phyloP scores from a whole-genome alignment of 1,140 invertebrate species.

The Eurytemora carolleeae region DNA sequence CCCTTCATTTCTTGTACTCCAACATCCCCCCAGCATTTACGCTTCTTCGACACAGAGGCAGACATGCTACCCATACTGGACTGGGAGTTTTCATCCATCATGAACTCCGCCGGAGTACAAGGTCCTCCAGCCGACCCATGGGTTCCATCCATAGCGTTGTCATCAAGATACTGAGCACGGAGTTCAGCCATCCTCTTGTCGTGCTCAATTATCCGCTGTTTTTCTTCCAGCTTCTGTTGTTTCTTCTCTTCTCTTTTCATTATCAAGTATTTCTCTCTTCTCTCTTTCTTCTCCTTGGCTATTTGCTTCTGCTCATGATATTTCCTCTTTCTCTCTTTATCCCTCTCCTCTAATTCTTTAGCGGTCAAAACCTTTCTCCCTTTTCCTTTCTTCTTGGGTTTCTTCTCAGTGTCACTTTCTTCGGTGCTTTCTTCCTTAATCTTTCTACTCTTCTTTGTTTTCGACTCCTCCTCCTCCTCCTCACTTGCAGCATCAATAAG shows the following conservation, averaged over 20 bases:
- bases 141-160: conserved; percentile 3
- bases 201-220: neutral
- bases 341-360: conserved; percentile 3
- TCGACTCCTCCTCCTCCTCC: neutral
- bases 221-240: conserved; percentile 12
- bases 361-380: conserved; percentile 1
- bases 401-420: neutral
- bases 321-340: conserved; percentile 4
- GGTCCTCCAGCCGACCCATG: conserved; percentile 6
- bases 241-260: neutral
- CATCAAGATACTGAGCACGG: conserved; percentile 7
- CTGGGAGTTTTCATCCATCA: conserved; percentile 10
- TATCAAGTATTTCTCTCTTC: neutral
- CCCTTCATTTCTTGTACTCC: neutral
- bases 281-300: conserved; percentile 2
- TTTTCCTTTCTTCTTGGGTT: neutral
- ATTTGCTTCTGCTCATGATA: conserved; percentile 8
- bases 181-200: conserved; percentile 13
- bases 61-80: neutral
- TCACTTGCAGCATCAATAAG: neutral
- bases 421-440: neutral
- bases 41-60: neutral
- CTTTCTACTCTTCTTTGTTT: neutral
- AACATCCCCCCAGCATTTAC: neutral
- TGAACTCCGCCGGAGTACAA: neutral